Conservation (phyloP, 1,140 invertebrate genomes). For the Myzus persicae region DNA sequence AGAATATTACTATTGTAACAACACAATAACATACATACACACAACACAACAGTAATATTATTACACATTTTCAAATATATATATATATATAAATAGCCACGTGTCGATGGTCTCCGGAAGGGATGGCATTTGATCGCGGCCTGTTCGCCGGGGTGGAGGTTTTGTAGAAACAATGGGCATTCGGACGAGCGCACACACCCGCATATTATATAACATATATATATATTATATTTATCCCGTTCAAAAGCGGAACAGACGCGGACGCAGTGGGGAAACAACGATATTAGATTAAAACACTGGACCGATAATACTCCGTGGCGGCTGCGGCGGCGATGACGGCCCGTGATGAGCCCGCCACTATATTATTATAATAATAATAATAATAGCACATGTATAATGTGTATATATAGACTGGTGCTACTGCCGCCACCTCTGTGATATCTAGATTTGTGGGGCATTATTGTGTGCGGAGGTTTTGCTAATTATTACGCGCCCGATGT, state of each 20-base stretch:
- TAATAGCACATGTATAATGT: not conserved
- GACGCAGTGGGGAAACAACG: not conserved
- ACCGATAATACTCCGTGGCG: not conserved
- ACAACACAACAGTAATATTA: not conserved
- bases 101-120: not conserved
- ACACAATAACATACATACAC: not conserved
- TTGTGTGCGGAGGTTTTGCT: conserved; percentile 2
- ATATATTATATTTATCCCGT: not conserved
- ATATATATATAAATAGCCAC: not conserved
- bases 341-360: not conserved
- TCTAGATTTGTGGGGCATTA: conserved; percentile 33
- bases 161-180: conserved; percentile 45
- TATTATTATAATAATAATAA: not conserved
- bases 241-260: conserved; percentile 24
- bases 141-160: not conserved
- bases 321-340: not conserved
- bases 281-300: conserved; percentile 51
- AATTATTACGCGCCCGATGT: conserved; percentile 1
- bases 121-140: conserved; percentile 9
- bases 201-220: not conserved
- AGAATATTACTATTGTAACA: not conserved
- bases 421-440: conserved; percentile 8
- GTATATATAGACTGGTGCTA: not conserved
- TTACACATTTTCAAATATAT: not conserved
- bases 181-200: not conserved